Evolutionary conservation across 2,113 vertebrate genomes (phyloP).

Genomic region (Lophius piscatorius): DNA sequence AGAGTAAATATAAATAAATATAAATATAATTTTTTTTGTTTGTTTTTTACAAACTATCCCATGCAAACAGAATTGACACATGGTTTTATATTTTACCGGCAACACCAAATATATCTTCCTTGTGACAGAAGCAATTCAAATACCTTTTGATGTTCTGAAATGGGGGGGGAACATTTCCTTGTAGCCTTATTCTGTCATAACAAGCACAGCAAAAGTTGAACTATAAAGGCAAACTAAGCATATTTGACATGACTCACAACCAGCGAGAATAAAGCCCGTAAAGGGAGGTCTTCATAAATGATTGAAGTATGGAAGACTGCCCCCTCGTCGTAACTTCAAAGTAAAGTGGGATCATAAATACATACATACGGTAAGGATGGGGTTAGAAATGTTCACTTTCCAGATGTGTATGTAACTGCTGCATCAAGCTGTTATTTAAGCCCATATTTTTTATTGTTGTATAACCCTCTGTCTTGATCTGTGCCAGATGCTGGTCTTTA

Average conservation of each 20-base stretch:
- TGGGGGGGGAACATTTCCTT: slow-evolving; percentile 66
- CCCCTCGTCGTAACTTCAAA: slow-evolving; percentile 13
- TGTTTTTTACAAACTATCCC: slow-evolving; percentile 64
- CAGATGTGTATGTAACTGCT: slow-evolving; percentile 16
- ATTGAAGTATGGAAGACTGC: slow-evolving; percentile 38
- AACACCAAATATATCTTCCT: slow-evolving; percentile 70
- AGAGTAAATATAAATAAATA: slow-evolving; percentile 75
- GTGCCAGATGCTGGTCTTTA: slow-evolving; percentile 32
- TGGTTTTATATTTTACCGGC: slow-evolving; percentile 65
- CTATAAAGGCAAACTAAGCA: slow-evolving; percentile 69
- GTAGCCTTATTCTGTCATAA: slow-evolving; percentile 79
- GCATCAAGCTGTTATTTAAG: neutral
- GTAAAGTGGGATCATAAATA: slow-evolving; percentile 9
- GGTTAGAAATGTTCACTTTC: no score
- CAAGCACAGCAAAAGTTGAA: slow-evolving; percentile 56
- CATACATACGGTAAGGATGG: neutral
- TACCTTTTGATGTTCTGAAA: slow-evolving; percentile 73
- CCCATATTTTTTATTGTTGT: neutral
- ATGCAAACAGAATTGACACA: slow-evolving; percentile 63
- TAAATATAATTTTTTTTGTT: no score
- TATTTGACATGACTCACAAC: slow-evolving; percentile 68
- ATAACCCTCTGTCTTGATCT: slow-evolving; percentile 31
- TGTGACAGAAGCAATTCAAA: slow-evolving; percentile 72
- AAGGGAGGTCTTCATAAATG: slow-evolving; percentile 59
- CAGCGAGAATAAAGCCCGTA: slow-evolving; percentile 56